phyloP scores from a whole-genome alignment of 2,797 vertebrate species.

The Benthosema pterotum region DNA sequence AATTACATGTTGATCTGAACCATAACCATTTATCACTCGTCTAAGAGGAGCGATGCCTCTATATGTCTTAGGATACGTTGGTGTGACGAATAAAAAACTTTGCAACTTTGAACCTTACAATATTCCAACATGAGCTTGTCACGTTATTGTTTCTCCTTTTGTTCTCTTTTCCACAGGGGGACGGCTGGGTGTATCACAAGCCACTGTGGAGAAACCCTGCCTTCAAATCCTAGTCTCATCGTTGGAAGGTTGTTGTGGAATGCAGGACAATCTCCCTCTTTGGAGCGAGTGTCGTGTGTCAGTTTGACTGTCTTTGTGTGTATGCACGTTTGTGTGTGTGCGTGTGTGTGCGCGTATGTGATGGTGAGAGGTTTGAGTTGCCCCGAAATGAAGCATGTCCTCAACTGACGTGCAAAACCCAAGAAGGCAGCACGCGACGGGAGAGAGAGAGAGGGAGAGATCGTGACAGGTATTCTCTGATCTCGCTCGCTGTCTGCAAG shows the following conservation, averaged over 20 bases:
- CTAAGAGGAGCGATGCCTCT: too few species aligned
- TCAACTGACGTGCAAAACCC: conserved; percentile 51
- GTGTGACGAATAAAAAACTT: too few species aligned
- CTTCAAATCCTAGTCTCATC: conserved; percentile 64
- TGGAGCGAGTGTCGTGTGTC: conserved; percentile 20
- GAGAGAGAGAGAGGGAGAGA: conserved; percentile 32
- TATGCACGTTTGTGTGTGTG: conserved; percentile 7
- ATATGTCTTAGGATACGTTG: too few species aligned
- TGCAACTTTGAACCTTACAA: too few species aligned
- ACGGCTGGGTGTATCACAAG: conserved; percentile 94
- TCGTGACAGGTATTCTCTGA: conserved; percentile 24
- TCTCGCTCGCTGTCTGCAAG: conserved; percentile 43
- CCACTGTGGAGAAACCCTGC: conserved; percentile 89
- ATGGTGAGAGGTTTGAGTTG: conserved; percentile 20
- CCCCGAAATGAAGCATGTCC: conserved; percentile 31
- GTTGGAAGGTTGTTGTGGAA: conserved; percentile 39
- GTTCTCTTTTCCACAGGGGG: conserved; percentile 81
- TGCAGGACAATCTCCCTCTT: conserved; percentile 46
- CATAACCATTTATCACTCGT: too few species aligned
- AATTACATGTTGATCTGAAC: too few species aligned
- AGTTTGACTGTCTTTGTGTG: conserved; percentile 6
- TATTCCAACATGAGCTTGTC: conserved; percentile 5
- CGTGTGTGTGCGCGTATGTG: conserved; percentile 13
- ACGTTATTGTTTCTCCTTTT: conserved; percentile 33
- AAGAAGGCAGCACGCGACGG: conserved; percentile 22